These are phyloP conservation scores for Eupithecia dodoneata DNA, from an alignment of 2,888 invertebrate genomes.

Conservation along the genomic window DNA sequence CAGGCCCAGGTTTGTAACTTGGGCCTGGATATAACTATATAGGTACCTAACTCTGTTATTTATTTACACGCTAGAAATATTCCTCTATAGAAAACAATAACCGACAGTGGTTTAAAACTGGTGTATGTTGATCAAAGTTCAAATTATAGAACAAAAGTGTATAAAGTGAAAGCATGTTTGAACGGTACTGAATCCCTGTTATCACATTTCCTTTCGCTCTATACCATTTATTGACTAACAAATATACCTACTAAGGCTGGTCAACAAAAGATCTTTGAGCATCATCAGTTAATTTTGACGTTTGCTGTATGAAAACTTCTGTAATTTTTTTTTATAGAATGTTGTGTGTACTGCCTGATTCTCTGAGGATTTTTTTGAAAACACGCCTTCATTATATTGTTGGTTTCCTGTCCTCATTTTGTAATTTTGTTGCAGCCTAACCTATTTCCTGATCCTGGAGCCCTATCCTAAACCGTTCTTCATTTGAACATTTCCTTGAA, in stretches of 20 bases:
- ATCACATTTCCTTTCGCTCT: neutral
- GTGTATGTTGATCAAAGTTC: neutral
- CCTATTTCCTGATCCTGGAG: conserved; percentile 2
- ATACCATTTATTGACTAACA: neutral
- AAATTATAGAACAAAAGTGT: neutral
- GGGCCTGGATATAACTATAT: too few relatives aligned
- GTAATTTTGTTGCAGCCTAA: conserved; percentile 8
- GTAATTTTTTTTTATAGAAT: too few relatives aligned
- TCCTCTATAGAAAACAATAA: neutral
- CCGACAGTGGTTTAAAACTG: neutral
- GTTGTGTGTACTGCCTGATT: neutral
- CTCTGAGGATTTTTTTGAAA: neutral
- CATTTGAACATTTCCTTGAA: neutral
- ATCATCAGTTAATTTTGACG: neutral
- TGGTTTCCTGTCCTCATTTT: neutral
- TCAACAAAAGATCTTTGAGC: neutral
- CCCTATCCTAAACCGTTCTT: neutral
- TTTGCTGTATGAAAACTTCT: neutral
- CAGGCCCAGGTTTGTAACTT: neutral
- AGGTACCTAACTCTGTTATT: neutral
- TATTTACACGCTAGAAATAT: neutral
- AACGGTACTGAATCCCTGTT: neutral
- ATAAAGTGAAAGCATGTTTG: neutral
- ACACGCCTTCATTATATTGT: neutral
- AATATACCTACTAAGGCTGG: neutral